Base-by-base conservation (phyloP, 1,140 invertebrate species). In the Drosophila serrata region DNA sequence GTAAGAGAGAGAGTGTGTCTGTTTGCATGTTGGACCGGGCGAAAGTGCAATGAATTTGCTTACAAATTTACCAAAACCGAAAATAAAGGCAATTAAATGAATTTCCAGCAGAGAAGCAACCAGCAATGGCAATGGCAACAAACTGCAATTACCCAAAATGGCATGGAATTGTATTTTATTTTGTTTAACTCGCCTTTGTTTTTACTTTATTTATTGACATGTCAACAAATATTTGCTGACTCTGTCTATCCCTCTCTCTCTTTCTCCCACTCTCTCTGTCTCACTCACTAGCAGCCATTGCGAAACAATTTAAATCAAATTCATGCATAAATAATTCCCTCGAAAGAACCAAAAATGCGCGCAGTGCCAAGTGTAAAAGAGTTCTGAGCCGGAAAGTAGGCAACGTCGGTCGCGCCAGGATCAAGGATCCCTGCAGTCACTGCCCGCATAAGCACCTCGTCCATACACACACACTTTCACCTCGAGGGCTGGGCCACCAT, bases 31-130 rank as follows among this genome's bases (percentile, higher is more conserved):
- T 11, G 46, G 29, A 8, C 7, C 29, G 31, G 9, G 31, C 4
- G 33, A 56, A 60, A 63, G 46, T 82, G 80, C 80, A 75, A 74
- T 86, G 74, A 74, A 74, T 85, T 73, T 63, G 82, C 61, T 76
- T 73, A 79, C 79, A 73, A 77, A 88, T 87, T 81, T 77, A 56
- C 48, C 62, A 70, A 70, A 76, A 73, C 75, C 67, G 39, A 87
- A 82, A 79, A 87, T 76, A 86, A 88, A 88, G 76, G 84, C 82
- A 87, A 87, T 87, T 88, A 88, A 87, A 87, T 87, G 69, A 88
- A 88, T 87, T 87, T 87, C 40, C 33, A 42, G 17, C 33, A 51
- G 63, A 40, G 59, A 59, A 70, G 24, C 19, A 29, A 33, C 29
- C 63, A 59, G 35, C 48, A 51, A 37, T 45, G 49, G 48, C 76